Base-by-base conservation (phyloP, 2,113 vertebrate species). In the Mionectes macconnelli region DNA sequence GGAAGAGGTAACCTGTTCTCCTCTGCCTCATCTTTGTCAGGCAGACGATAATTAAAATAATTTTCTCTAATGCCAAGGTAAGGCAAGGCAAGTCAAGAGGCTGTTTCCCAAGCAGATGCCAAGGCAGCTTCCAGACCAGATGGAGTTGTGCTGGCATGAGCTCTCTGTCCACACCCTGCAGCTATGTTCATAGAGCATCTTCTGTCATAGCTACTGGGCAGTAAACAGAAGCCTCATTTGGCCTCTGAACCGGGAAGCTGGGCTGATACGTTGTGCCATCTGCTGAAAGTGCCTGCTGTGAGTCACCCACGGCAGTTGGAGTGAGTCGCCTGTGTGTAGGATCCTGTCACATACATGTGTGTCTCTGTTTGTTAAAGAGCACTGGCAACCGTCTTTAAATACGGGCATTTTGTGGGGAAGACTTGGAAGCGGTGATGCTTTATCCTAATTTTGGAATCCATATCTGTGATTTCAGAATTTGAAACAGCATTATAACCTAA, bases 61-160 rank as follows among this genome's bases (percentile, higher is more conserved):
- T 63, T 77, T 93, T 66, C 64, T 49, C 27, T 83, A 63, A 53
- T 45, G 49, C 28, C 53, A 70, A 95, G 57, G 57, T 89, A 88
- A 95, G 70, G 50, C 67, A 87, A 83, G 40, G 45, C 69, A 89
- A 89, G 40, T 39, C 60, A 81, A 63, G 67, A 88, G 50, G 25
- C 89, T 75, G 44, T 77, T 95, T 94, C 73, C 37, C 56, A 83
- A 72, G 83, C 91, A 94, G 94, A 92, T 96, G 93, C 77, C 81
- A 67, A 75, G 74, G 52, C 91, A 94, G 73, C 49, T 95, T 42
- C 57, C 53, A 84, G 87, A 86, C 70, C 96, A 97, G 94, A 96
- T 97, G 96, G 94, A 7, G 2, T 78, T 72, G 66, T 1, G 5
- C 86, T 92, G 86, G 79, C 94, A 44, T 13, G 60, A 93, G 63